Conservation (phyloP, 2,888 invertebrate genomes). For the Idaea aversata region DNA sequence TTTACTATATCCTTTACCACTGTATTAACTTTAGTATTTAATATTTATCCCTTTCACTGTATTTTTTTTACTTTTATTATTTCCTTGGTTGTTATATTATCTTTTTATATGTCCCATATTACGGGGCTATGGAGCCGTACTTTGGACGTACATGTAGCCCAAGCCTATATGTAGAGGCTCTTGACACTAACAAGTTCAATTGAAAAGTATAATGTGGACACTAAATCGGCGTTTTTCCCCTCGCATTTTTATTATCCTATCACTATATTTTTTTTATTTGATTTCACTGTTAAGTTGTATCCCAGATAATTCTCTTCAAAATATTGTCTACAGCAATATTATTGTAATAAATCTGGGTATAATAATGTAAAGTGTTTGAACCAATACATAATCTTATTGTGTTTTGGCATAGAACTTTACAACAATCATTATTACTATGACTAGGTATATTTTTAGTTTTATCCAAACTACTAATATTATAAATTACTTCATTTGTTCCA, state of each 20-base stretch:
- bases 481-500: background rate
- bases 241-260: constrained; percentile 2
- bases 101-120: no score
- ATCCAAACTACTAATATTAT: background rate
- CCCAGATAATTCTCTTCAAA: constrained; percentile 9
- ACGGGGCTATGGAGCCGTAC: no score
- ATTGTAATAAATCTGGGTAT: constrained; percentile 35
- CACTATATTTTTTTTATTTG: background rate
- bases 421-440: constrained; percentile 24
- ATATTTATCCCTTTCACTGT: no score
- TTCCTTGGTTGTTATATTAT: no score
- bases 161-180: no score
- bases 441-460: background rate
- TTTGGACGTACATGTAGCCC: no score
- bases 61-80: no score
- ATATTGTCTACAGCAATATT: constrained; percentile 21
- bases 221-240: no score
- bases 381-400: constrained; percentile 33
- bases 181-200: no score
- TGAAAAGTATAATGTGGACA: no score
- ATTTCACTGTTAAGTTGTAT: background rate
- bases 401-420: constrained; percentile 50
- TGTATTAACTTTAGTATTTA: no score
- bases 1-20: no score
- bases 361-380: constrained; percentile 51